These are phyloP conservation scores for Calephelis nemesis DNA, from an alignment of 1,140 invertebrate species.

Conservation along the genomic window DNA sequence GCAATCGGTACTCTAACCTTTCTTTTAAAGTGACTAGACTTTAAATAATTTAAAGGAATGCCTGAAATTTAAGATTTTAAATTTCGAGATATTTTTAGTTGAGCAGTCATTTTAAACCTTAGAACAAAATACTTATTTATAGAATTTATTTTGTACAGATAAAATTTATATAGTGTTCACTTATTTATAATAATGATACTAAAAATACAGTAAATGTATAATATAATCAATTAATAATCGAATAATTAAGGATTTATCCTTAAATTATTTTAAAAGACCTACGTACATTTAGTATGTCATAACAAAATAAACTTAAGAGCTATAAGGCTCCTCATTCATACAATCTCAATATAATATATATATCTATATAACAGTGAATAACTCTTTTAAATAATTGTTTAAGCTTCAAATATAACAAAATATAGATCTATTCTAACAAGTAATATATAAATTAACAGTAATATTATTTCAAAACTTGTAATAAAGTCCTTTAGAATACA, in stretches of 20 bases:
- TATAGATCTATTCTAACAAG: conserved; percentile 65
- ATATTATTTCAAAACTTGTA: conserved; percentile 51
- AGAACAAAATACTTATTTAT: conserved; percentile 75
- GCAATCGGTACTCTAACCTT: not conserved
- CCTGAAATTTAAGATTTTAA: conserved; percentile 8
- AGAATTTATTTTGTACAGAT: conserved; percentile 67
- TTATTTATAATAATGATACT: conserved; percentile 56
- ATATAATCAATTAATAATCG: conserved; percentile 33
- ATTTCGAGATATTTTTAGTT: conserved; percentile 29
- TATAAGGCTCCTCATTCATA: conserved; percentile 69
- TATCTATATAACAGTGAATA: conserved; percentile 74
- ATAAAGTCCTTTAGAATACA: conserved; percentile 40
- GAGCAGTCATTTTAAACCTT: conserved; percentile 73
- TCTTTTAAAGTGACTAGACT: conserved; percentile 26
- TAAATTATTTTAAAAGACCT: conserved; percentile 45
- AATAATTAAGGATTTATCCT: conserved; percentile 53
- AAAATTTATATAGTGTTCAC: conserved; percentile 39
- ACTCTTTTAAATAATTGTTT: conserved; percentile 61
- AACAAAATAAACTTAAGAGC: conserved; percentile 62
- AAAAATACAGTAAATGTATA: conserved; percentile 51
- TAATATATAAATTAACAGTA: conserved; percentile 52
- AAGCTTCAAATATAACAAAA: conserved; percentile 69
- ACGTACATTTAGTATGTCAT: conserved; percentile 45
- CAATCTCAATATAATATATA: conserved; percentile 49
- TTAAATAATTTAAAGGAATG: not conserved